Evolutionary conservation across 2,113 vertebrate genomes (phyloP).

Genomic region (Panthera tigris): DNA sequence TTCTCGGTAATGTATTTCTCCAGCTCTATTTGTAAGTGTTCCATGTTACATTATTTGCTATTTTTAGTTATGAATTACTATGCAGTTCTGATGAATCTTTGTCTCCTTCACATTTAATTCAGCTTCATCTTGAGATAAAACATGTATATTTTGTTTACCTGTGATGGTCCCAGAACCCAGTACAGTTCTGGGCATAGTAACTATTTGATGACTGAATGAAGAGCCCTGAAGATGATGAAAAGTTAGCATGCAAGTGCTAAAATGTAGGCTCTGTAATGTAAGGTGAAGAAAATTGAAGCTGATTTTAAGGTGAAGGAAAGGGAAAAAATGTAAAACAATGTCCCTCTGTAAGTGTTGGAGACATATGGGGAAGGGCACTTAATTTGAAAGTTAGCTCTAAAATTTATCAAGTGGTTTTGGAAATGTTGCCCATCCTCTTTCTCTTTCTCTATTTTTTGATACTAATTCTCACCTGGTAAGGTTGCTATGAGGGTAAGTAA

Average conservation of each 20-base stretch:
- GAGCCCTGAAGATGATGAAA: not conserved
- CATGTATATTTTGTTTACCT: not conserved
- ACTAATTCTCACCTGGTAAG: not conserved
- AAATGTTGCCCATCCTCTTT: not conserved
- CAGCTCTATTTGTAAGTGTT: not conserved
- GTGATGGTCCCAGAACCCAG: not conserved
- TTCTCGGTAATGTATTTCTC: not conserved
- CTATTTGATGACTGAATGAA: not conserved
- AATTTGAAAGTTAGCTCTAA: not conserved
- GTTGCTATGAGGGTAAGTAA: not conserved
- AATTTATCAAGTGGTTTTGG: not conserved
- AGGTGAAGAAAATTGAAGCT: not conserved
- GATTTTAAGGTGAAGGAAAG: not conserved
- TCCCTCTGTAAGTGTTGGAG: not conserved
- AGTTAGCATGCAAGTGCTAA: not conserved
- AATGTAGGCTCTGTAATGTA: not conserved
- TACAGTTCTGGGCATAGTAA: not conserved
- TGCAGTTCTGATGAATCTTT: not conserved
- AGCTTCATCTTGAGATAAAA: not conserved
- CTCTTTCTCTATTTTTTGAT: not conserved
- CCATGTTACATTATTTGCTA: not conserved
- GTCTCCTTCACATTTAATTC: not conserved
- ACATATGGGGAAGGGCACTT: not conserved
- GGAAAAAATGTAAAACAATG: not conserved
- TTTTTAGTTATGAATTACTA: not conserved